These are phyloP conservation scores for Phalloptychus januarius DNA, from an alignment of 2,797 vertebrate species.

Conservation along the genomic window DNA sequence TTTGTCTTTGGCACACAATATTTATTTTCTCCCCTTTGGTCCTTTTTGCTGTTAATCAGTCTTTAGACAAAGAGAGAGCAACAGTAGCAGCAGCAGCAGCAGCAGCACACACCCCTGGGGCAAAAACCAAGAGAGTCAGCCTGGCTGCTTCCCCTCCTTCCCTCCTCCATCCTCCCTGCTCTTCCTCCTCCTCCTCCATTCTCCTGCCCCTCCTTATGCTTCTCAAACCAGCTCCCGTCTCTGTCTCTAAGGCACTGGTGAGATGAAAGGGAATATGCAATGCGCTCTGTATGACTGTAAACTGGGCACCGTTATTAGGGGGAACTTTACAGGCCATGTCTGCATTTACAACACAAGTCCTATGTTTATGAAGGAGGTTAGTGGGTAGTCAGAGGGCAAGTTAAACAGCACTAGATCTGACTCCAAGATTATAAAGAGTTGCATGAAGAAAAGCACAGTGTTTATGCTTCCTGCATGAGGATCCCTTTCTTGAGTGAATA, in stretches of 20 bases:
- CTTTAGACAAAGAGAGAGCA: slow-evolving; percentile 77
- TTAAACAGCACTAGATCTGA: slow-evolving; percentile 26
- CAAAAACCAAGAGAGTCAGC: slow-evolving; percentile 65
- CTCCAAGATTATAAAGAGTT: slow-evolving; percentile 1
- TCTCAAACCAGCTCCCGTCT: slow-evolving; percentile 70
- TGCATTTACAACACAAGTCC: slow-evolving; percentile 58
- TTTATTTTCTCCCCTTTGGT: slow-evolving; percentile 58
- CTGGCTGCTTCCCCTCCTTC: slow-evolving; percentile 56
- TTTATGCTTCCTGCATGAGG: slow-evolving; percentile 1
- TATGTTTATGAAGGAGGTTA: slow-evolving; percentile 44
- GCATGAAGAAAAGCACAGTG: slow-evolving; percentile 2
- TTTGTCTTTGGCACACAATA: slow-evolving; percentile 57
- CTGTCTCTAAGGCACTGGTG: slow-evolving; percentile 73
- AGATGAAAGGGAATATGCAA: slow-evolving; percentile 81
- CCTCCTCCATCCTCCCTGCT: slow-evolving; percentile 36
- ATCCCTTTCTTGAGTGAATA: slow-evolving; percentile 4
- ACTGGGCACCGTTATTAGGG: slow-evolving; percentile 63
- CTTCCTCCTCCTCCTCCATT: slow-evolving; percentile 58
- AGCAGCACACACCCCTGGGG: slow-evolving; percentile 69
- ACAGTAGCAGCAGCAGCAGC: slow-evolving; percentile 72
- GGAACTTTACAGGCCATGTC: slow-evolving; percentile 68
- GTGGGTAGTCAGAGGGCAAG: slow-evolving; percentile 16
- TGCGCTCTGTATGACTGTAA: slow-evolving; percentile 70
- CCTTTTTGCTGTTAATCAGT: slow-evolving; percentile 69
- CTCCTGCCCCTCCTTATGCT: slow-evolving; percentile 50